Evolutionary conservation across 2,113 vertebrate genomes (phyloP).

Genomic region (Anoplopoma fimbria): DNA sequence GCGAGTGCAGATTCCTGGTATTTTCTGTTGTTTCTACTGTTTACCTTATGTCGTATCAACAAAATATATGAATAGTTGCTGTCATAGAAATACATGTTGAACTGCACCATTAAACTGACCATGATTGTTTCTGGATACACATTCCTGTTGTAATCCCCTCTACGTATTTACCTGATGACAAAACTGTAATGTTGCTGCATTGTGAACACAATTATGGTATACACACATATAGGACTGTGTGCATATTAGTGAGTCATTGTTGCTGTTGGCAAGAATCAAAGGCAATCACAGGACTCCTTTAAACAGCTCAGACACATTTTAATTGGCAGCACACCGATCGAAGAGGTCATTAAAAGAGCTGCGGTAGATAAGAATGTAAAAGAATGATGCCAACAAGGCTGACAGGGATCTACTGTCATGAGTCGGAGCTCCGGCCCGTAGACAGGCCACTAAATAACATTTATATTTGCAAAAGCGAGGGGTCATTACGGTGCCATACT

Average conservation of each 20-base stretch:
- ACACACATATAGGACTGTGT: not conserved
- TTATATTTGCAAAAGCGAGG: not conserved
- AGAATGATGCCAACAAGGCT: constrained; percentile 5
- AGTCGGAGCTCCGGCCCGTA: not conserved
- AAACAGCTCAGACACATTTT: constrained; percentile 10
- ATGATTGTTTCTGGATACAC: not conserved
- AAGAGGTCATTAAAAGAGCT: constrained; percentile 3
- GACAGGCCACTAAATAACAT: not conserved
- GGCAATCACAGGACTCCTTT: constrained; percentile 4
- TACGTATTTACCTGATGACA: not conserved
- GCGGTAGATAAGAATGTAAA: constrained; percentile 9
- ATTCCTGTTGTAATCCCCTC: not conserved
- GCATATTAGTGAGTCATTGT: constrained; percentile 3
- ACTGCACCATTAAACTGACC: not conserved
- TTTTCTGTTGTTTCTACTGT: no score
- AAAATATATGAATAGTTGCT: not conserved
- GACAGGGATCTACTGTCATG: not conserved
- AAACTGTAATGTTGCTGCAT: not conserved
- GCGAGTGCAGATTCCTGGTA: no score
- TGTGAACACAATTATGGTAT: not conserved
- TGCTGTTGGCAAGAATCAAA: constrained; percentile 20
- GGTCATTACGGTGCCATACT: not conserved
- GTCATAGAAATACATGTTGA: not conserved
- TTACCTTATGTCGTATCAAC: not conserved
- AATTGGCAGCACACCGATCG: constrained; percentile 1